Base-by-base conservation (phyloP, 2,797 vertebrate species). In the Acipenser ruthenus region DNA sequence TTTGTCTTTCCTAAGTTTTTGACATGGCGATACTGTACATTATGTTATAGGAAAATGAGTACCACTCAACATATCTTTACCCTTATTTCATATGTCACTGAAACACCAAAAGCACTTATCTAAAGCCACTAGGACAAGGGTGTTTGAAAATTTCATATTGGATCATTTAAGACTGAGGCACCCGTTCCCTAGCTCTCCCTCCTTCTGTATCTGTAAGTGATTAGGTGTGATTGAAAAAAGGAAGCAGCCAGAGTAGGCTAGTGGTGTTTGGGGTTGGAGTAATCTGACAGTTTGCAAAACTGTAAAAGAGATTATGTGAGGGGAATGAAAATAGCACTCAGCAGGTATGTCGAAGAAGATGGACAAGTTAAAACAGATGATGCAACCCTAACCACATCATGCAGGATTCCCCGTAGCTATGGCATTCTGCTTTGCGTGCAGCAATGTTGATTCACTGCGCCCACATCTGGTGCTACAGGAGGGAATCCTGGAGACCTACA, bases 291-390 rank as follows among this genome's bases (percentile, higher is more conserved):
- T 82, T 87, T 79, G 76, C 75, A 1, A 82, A 86, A 87, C 84
- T 86, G 84, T 85, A 84, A 88, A 86, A 88, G 79, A 85, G 85
- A 85, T 87, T 87, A 85, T 86, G 83, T 71, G 67, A 78, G 75
- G 77, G 79, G 80, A 86, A 80, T 78, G 80, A 85, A 86, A 88
- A 86, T 77, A 81, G 74, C 79, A 77, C 85, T 85, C 82, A 74
- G 81, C 72, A 61, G 77, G 75, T 82, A 78, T 84, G 81, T 85
- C 84, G 86, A 77, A 72, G 78, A 82, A 85, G 86, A 87, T 78
- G 72, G 84, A 85, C 83, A 85, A 82, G 82, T 83, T 86, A 77
- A 87, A 87, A 86, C 86, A 85, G 79, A 87, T 84, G 83, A 87
- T 82, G 77, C 75, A 70, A 69, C 58, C 80, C 74, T 73, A 58